phyloP scores from a whole-genome alignment of 2,888 invertebrate species.

The Ochropleura plecta region DNA sequence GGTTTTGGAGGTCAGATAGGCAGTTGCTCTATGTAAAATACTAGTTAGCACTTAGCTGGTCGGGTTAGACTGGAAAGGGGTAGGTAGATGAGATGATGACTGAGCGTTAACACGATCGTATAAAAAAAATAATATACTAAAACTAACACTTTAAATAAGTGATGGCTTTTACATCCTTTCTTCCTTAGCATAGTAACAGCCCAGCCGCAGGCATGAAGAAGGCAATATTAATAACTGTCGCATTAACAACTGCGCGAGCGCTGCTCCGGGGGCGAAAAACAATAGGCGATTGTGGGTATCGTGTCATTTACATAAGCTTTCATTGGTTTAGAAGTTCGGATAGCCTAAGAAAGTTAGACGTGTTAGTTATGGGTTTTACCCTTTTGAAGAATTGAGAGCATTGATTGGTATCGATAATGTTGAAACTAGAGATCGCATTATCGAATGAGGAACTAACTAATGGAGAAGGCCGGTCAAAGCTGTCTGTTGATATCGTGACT shows the following conservation, averaged over 20 bases:
- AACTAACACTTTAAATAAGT: too few species aligned
- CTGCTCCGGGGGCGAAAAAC: constrained; percentile 67
- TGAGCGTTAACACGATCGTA: too few species aligned
- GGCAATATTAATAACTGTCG: constrained; percentile 68
- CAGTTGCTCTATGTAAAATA: too few species aligned
- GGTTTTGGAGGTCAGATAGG: too few species aligned
- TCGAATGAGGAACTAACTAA: neutral
- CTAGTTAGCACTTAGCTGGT: too few species aligned
- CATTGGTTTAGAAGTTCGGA: constrained; percentile 21
- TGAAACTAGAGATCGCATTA: neutral
- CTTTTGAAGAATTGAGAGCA: neutral
- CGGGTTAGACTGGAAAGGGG: too few species aligned
- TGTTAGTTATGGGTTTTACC: neutral
- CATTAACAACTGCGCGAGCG: constrained; percentile 59
- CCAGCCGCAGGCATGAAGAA: constrained; percentile 28
- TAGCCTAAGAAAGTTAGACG: constrained; percentile 2
- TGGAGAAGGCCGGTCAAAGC: too few species aligned
- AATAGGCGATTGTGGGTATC: constrained; percentile 68
- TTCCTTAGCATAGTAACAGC: neutral
- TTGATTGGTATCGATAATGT: neutral
- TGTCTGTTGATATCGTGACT: too few species aligned
- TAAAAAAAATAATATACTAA: too few species aligned
- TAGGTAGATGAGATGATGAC: too few species aligned
- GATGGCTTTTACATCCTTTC: neutral
- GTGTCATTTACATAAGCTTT: constrained; percentile 47